Conservation (phyloP, 2,888 invertebrate species). For the Parnassius apollo region DNA sequence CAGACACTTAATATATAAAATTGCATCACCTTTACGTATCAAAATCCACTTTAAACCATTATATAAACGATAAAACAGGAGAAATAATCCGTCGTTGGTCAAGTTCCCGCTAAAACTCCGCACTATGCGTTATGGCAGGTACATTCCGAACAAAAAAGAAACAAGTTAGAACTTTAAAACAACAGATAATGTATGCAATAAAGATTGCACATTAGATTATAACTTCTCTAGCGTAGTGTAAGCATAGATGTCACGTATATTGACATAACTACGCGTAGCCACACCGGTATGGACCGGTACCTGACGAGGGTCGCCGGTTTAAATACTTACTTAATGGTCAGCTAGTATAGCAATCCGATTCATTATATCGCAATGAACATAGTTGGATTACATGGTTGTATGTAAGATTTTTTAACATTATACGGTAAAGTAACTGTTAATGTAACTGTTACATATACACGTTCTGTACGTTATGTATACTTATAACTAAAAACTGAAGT, state of each 20-base stretch:
- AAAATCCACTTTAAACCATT: no score
- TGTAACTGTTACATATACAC: conserved; percentile 1
- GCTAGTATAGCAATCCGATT: conserved; percentile 1
- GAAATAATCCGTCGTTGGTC: no score
- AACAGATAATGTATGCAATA: conserved; percentile 2
- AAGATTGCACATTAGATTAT: conserved; percentile 28
- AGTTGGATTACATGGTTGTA: background rate
- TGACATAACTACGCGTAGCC: conserved; percentile 35
- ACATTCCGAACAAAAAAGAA: background rate
- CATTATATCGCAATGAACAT: conserved; percentile 8
- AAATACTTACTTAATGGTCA: conserved; percentile 29
- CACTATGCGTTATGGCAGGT: background rate
- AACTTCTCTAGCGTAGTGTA: conserved; percentile 28
- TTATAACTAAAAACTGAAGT: no score
- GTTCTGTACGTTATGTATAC: background rate
- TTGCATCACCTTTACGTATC: no score
- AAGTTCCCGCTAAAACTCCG: no score
- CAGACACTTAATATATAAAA: no score
- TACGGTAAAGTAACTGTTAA: conserved; percentile 5
- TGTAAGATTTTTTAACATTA: background rate
- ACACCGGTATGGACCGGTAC: conserved; percentile 30
- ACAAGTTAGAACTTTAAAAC: background rate
- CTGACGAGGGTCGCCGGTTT: conserved; percentile 23
- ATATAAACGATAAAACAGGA: no score
- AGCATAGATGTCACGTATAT: conserved; percentile 29